Evolutionary conservation across 2,888 invertebrate species (phyloP).

Genomic region (Endotricha flammealis): DNA sequence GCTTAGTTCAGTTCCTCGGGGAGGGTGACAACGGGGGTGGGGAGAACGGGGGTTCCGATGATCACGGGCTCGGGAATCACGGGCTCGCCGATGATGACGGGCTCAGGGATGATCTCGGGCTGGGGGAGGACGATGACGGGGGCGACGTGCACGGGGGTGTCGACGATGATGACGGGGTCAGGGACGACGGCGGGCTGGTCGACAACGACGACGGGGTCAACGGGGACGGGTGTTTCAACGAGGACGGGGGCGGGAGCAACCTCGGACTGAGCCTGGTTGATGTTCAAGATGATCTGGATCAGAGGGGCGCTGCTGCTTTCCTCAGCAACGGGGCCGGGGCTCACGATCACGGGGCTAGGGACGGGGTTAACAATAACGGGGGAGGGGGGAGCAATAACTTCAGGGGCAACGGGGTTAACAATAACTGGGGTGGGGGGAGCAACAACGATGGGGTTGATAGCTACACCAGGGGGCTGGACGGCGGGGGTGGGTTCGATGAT

Average conservation of each 20-base stretch:
- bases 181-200: conserved; percentile 16
- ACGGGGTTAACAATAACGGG: neutral
- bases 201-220: conserved; percentile 16
- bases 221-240: conserved; percentile 10
- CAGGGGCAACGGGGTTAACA: conserved; percentile 15
- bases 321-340: conserved; percentile 17
- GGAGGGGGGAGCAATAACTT: conserved; percentile 15
- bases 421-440: conserved; percentile 16
- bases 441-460: too few relatives aligned
- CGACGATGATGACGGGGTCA: conserved; percentile 11
- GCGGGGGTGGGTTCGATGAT: conserved; percentile 20
- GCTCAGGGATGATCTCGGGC: conserved; percentile 16
- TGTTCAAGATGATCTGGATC: conserved; percentile 37
- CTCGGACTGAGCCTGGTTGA: conserved; percentile 19
- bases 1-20: conserved; percentile 40
- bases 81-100: conserved; percentile 16
- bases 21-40: conserved; percentile 33
- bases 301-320: conserved; percentile 23
- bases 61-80: conserved; percentile 26
- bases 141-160: conserved; percentile 12
- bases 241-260: conserved; percentile 11
- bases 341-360: conserved; percentile 12
- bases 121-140: conserved; percentile 14
- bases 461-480: neutral
- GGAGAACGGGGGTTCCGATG: conserved; percentile 32